phyloP scores from a whole-genome alignment of 2,888 invertebrate genomes.

The Lithophane leautieri region DNA sequence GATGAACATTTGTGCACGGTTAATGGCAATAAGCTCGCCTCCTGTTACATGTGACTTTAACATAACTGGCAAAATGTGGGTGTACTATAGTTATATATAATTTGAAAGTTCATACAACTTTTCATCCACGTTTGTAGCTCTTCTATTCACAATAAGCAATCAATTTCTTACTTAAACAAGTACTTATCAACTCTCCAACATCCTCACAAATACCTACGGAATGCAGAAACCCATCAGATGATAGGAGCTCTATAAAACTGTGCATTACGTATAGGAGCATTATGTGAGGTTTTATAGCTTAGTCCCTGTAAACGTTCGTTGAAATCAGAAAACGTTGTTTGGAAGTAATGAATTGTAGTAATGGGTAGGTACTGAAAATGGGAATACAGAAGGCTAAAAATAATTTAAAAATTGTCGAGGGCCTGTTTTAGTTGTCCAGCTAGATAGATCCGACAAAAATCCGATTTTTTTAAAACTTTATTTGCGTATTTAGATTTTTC shows the following conservation, averaged over 20 bases:
- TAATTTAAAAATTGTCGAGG: no score
- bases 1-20: no score
- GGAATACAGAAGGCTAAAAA: no score
- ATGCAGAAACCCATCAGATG: conserved; percentile 20
- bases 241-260: conserved; percentile 26
- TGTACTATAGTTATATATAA: no score
- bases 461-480: no score
- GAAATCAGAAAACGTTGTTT: conserved; percentile 24
- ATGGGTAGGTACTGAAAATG: no score
- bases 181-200: background rate
- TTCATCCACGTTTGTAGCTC: background rate
- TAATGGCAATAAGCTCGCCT: no score
- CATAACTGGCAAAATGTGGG: no score
- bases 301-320: conserved; percentile 31
- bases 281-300: conserved; percentile 37
- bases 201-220: background rate
- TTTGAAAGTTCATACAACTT: background rate
- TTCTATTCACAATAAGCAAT: background rate
- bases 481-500: no score
- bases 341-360: background rate
- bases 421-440: no score
- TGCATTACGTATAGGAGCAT: conserved; percentile 17
- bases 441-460: no score
- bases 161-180: background rate
- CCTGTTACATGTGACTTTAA: no score